phyloP scores from a whole-genome alignment of 2,797 vertebrate species.

The Malacoctenus gilli region DNA sequence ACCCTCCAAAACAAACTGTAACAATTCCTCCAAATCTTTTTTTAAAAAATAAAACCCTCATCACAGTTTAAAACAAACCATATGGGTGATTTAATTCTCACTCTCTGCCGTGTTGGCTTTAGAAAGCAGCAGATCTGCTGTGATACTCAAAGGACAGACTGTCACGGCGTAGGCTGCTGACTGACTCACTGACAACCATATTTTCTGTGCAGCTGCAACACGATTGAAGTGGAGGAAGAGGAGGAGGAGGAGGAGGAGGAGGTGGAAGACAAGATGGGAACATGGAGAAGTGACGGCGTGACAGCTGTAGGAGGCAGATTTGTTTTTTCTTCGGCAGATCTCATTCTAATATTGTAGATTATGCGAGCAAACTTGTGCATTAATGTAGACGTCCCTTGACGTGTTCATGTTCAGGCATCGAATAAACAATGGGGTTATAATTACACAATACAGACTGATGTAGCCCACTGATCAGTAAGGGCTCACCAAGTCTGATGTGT shows the following conservation, averaged over 20 bases:
- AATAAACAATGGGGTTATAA: too few relatives aligned
- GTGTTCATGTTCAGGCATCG: too few relatives aligned
- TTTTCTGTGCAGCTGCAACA: conserved; percentile 36
- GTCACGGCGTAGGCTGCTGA: background rate
- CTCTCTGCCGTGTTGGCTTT: conserved; percentile 3
- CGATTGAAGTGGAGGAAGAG: too few relatives aligned
- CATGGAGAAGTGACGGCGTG: background rate
- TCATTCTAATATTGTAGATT: too few relatives aligned
- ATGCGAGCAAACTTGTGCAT: too few relatives aligned
- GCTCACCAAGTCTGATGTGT: too few relatives aligned
- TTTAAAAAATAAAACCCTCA: background rate
- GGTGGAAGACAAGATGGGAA: conserved; percentile 5
- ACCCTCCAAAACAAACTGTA: background rate
- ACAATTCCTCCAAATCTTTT: conserved; percentile 1
- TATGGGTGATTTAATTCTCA: background rate
- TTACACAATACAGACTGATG: too few relatives aligned
- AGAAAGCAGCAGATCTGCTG: conserved; percentile 7
- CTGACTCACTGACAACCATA: conserved; percentile 28
- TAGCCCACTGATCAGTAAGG: too few relatives aligned
- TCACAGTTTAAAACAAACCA: background rate
- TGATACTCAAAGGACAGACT: background rate
- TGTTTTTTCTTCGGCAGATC: background rate
- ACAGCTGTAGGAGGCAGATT: background rate
- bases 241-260: conserved; percentile 27
- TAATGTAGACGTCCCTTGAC: too few relatives aligned